These are phyloP conservation scores for Ypsolopha scabrella DNA, from an alignment of 2,888 invertebrate species.

Conservation along the genomic window DNA sequence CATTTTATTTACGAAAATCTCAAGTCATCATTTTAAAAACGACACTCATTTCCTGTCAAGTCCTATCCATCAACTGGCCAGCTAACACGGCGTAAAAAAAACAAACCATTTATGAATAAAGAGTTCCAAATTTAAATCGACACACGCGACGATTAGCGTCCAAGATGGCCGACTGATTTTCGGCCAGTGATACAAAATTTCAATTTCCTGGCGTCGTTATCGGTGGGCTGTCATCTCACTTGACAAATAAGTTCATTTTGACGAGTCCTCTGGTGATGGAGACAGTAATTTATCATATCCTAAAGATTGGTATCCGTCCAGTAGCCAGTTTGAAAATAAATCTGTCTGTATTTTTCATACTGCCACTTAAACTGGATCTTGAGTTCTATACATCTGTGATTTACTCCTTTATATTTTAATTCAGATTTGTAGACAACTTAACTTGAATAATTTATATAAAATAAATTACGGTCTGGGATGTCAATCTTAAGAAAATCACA, in stretches of 20 bases:
- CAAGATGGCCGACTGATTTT: constrained; percentile 59
- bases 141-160: constrained; percentile 52
- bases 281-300: constrained; percentile 45
- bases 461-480: too few relatives aligned
- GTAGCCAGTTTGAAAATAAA: constrained; percentile 19
- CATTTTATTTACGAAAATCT: constrained; percentile 5
- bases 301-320: constrained; percentile 28
- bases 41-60: constrained; percentile 40
- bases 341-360: too few relatives aligned
- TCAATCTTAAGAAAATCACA: too few relatives aligned
- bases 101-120: constrained; percentile 38
- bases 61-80: constrained; percentile 35
- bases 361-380: too few relatives aligned
- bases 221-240: constrained; percentile 51
- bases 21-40: constrained; percentile 11
- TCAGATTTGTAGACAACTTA: too few relatives aligned
- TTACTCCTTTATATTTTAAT: too few relatives aligned
- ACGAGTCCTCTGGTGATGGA: constrained; percentile 50
- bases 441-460: too few relatives aligned
- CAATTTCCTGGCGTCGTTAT: constrained; percentile 66
- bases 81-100: constrained; percentile 22
- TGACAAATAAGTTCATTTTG: constrained; percentile 69
- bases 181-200: constrained; percentile 61
- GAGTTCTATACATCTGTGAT: too few relatives aligned
- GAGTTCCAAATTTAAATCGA: constrained; percentile 61